Evolutionary conservation across 2,113 vertebrate species (phyloP).

Genomic region (Sylvia atricapilla): DNA sequence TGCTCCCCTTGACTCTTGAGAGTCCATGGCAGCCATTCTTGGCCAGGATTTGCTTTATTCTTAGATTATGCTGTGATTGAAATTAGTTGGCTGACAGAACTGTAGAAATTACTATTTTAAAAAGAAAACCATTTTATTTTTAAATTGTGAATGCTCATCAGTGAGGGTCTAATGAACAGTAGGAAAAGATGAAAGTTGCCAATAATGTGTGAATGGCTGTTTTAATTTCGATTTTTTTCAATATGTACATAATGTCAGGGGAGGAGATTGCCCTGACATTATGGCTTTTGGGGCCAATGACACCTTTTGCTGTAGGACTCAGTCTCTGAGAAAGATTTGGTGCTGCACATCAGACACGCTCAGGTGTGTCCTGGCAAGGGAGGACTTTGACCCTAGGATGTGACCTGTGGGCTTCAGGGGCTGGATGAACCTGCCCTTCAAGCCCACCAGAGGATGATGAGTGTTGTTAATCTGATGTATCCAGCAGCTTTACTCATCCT

Average conservation of each 20-base stretch:
- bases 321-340: neutral
- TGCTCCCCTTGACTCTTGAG: neutral
- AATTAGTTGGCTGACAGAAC: constrained; percentile 34
- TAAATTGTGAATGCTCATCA: neutral
- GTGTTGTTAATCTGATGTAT: neutral
- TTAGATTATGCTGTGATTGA: constrained; percentile 52
- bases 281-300: constrained; percentile 41
- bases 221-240: neutral
- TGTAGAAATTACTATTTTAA: neutral
- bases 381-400: neutral
- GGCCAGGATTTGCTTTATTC: constrained; percentile 37
- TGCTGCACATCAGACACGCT: neutral
- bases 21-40: neutral
- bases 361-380: neutral
- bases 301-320: neutral
- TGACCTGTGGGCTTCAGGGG: neutral
- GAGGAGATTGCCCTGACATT: neutral
- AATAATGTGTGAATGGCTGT: neutral
- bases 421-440: neutral
- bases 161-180: neutral
- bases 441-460: neutral
- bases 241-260: neutral
- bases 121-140: neutral
- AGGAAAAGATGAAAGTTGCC: neutral
- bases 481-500: neutral